Evolutionary conservation across 2,888 invertebrate species (phyloP).

Genomic region (Halictus ligatus): DNA sequence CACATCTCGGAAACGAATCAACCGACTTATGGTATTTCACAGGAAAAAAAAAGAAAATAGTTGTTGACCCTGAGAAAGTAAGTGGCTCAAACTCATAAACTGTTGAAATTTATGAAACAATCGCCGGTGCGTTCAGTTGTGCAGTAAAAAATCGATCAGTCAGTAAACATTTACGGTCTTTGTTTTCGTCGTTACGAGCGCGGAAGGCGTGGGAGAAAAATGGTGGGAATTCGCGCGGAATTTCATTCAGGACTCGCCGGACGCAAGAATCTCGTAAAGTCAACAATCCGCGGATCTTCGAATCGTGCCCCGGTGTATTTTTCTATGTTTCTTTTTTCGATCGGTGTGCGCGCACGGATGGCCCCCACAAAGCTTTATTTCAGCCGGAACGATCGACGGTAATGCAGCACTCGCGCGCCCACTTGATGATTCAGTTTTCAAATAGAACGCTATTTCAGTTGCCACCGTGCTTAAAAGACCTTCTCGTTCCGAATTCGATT

Average conservation of each 20-base stretch:
- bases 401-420: constrained; percentile 18
- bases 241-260: neutral
- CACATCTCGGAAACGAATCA: too few relatives aligned
- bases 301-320: neutral
- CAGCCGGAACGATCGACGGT: constrained; percentile 15
- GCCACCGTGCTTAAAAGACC: neutral
- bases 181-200: neutral
- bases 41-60: too few relatives aligned
- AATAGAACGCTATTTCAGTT: constrained; percentile 25
- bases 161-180: too few relatives aligned
- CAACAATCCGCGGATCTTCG: neutral
- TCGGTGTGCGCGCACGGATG: neutral
- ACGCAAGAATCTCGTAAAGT: neutral
- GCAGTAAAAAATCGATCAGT: too few relatives aligned
- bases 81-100: too few relatives aligned
- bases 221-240: neutral
- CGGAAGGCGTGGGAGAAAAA: neutral
- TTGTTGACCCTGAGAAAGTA: too few relatives aligned
- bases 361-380: constrained; percentile 21
- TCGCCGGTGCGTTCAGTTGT: too few relatives aligned
- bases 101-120: too few relatives aligned
- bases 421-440: constrained; percentile 27
- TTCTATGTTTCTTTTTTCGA: neutral
- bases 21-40: too few relatives aligned
- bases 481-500: constrained; percentile 6